Evolutionary conservation across 2,113 vertebrate species (phyloP).

Genomic region (Pedetes capensis): DNA sequence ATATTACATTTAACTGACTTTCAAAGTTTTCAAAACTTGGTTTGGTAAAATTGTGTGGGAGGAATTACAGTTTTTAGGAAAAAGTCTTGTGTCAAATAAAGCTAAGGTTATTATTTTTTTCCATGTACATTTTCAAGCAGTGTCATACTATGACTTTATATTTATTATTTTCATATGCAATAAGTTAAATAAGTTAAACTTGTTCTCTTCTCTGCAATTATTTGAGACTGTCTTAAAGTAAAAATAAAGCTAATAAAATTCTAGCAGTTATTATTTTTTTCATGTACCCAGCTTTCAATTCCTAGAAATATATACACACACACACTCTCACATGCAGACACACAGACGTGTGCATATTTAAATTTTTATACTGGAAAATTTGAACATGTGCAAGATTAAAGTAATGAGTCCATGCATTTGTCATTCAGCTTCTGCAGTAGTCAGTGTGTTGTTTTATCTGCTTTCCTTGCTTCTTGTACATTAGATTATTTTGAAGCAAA

Average conservation of each 20-base stretch:
- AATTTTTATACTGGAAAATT: neutral
- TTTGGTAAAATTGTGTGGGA: neutral
- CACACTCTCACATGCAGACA: neutral
- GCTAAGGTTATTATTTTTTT: neutral
- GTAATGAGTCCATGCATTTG: neutral
- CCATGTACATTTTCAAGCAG: too few species aligned
- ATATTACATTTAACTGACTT: neutral
- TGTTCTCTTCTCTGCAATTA: too few species aligned
- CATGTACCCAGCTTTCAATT: neutral
- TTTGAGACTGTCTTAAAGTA: too few species aligned
- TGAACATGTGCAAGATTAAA: neutral
- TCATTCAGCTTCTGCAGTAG: neutral
- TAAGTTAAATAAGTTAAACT: too few species aligned
- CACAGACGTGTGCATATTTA: neutral
- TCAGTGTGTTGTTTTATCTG: neutral
- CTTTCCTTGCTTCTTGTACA: neutral
- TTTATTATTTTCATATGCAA: too few species aligned
- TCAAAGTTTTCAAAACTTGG: conserved; percentile 9
- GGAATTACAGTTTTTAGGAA: neutral
- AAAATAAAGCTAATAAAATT: too few species aligned
- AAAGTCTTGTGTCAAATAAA: conserved; percentile 13
- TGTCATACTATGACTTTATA: too few species aligned
- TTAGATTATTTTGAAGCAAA: conserved; percentile 16
- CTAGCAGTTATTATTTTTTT: neutral
- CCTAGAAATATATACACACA: neutral